Conservation (phyloP, 2,797 vertebrate genomes). For the Pseudochaenichthys georgianus region DNA sequence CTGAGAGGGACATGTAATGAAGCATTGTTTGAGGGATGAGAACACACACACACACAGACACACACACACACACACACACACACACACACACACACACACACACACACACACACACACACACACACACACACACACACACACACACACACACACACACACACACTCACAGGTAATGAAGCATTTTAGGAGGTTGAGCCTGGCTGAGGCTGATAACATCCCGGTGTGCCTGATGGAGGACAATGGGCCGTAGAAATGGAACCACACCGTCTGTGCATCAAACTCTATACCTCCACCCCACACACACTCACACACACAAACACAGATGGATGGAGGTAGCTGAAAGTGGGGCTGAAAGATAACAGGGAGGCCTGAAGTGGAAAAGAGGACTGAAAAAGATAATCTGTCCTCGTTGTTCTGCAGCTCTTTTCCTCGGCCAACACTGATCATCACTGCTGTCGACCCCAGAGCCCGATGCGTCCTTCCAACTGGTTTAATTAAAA, state of each 20-base stretch:
- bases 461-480: slow-evolving; percentile 17
- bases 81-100: too few species aligned
- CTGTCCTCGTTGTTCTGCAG: slow-evolving; percentile 1
- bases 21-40: slow-evolving; percentile 69
- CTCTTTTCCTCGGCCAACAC: slow-evolving; percentile 11
- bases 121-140: too few species aligned
- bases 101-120: too few species aligned
- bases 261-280: slow-evolving; percentile 44
- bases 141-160: too few species aligned
- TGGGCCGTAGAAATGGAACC: slow-evolving; percentile 73
- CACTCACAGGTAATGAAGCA: slow-evolving; percentile 77
- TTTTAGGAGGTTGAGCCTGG: slow-evolving; percentile 78
- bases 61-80: too few species aligned
- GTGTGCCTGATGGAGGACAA: slow-evolving; percentile 78
- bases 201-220: slow-evolving; percentile 81
- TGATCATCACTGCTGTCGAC: slow-evolving; percentile 27
- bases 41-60: too few species aligned
- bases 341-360: slow-evolving; percentile 43
- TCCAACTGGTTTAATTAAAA: slow-evolving; percentile 54
- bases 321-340: slow-evolving; percentile 48
- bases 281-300: slow-evolving; percentile 21
- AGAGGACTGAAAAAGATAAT: slow-evolving; percentile 22
- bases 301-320: slow-evolving; percentile 11
- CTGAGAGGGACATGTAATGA: slow-evolving; percentile 70
- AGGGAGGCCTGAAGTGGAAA: slow-evolving; percentile 18